phyloP scores from a whole-genome alignment of 92 coral and sea anemone species.

The Porites lobata region DNA sequence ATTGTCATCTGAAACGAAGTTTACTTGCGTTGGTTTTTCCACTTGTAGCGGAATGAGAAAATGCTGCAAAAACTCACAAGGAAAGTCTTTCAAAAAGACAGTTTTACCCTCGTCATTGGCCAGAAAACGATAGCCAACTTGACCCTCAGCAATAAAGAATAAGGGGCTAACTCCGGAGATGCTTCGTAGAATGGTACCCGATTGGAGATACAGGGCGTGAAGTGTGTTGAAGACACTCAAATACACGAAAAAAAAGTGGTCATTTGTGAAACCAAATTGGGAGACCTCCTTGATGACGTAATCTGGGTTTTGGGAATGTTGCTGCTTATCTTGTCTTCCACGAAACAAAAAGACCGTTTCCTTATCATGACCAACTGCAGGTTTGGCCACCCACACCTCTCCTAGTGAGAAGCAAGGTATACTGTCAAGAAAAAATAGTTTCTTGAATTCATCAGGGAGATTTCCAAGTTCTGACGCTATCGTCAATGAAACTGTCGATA shows the following conservation, averaged over 20 bases:
- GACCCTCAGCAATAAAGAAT: not conserved
- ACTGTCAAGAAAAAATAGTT: too few relatives aligned
- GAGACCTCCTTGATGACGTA: not conserved
- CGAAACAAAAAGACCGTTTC: not conserved
- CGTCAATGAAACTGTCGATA: too few relatives aligned
- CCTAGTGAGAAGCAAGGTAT: too few relatives aligned
- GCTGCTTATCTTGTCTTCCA: not conserved
- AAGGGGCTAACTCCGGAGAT: not conserved
- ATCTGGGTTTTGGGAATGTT: not conserved
- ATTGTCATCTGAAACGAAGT: not conserved
- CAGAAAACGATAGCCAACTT: not conserved
- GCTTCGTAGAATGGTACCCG: slow-evolving; percentile 6
- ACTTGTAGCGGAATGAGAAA: not conserved
- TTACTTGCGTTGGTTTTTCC: not conserved
- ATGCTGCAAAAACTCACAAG: too few relatives aligned
- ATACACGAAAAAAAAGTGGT: not conserved
- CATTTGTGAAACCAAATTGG: not conserved
- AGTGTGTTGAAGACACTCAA: not conserved
- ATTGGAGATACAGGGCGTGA: not conserved
- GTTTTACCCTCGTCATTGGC: too few relatives aligned
- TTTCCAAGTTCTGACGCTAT: too few relatives aligned
- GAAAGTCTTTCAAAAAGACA: too few relatives aligned
- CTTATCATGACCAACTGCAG: too few relatives aligned
- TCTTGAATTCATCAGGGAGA: too few relatives aligned
- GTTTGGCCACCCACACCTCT: too few relatives aligned